phyloP scores from a whole-genome alignment of 2,797 vertebrate species.

The Euthynnus affinis region DNA sequence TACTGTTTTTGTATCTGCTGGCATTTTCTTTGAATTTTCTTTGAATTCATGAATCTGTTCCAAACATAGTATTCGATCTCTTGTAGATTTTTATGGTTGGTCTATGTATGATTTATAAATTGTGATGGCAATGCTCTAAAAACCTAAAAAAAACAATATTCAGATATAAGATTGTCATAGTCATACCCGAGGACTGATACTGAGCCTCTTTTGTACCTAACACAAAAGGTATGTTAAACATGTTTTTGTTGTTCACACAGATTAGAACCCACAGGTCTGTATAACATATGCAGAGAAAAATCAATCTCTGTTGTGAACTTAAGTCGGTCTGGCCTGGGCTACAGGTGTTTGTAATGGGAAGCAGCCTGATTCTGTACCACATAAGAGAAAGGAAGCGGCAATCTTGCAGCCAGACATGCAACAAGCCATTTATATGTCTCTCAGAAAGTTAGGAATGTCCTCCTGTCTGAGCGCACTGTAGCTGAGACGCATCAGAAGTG shows the following conservation, averaged over 20 bases:
- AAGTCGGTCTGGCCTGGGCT: constrained; percentile 49
- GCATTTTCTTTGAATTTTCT: constrained; percentile 4
- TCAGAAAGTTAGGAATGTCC: constrained; percentile 86
- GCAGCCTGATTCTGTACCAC: constrained; percentile 45
- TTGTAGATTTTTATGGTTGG: background rate
- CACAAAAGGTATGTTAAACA: background rate
- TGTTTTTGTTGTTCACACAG: constrained; percentile 4
- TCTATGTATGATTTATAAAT: background rate
- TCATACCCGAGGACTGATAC: background rate
- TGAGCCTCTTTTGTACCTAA: background rate
- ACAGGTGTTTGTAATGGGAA: constrained; percentile 74
- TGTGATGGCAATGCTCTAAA: background rate
- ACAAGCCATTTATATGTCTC: constrained; percentile 73
- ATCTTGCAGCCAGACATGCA: constrained; percentile 86
- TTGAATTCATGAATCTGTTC: background rate
- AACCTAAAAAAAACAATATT: background rate
- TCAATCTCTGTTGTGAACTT: background rate
- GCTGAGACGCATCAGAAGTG: constrained; percentile 65
- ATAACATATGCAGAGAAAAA: background rate
- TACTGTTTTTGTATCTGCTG: background rate
- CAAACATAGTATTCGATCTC: background rate
- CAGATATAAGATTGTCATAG: background rate
- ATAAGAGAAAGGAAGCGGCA: constrained; percentile 49
- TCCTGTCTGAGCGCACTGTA: constrained; percentile 83
- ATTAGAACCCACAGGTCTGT: constrained; percentile 16